Evolutionary conservation across 2,113 vertebrate genomes (phyloP).

Genomic region (Ellobius talpinus): DNA sequence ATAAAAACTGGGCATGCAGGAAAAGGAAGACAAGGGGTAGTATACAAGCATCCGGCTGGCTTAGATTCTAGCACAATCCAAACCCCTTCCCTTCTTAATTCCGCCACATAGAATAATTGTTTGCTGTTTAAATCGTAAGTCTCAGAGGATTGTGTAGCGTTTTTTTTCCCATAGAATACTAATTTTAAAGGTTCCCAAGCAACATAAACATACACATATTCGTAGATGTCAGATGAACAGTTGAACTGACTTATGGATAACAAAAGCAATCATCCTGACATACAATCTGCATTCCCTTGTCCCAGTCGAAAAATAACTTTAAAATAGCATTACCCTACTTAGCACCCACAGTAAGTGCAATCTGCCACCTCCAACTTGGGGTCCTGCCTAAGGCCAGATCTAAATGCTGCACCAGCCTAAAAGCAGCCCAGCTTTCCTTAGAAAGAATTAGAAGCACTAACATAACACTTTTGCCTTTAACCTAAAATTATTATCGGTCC

Average conservation of each 20-base stretch:
- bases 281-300: background rate
- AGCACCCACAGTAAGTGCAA: background rate
- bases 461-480: background rate
- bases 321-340: background rate
- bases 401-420: background rate
- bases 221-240: constrained; percentile 30
- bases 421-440: background rate
- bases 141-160: background rate
- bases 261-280: constrained; percentile 51
- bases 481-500: background rate
- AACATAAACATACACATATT: background rate
- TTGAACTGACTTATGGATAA: constrained; percentile 30
- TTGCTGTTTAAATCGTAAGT: constrained; percentile 44
- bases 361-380: background rate
- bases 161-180: background rate
- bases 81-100: background rate
- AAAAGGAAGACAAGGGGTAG: background rate
- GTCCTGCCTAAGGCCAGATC: background rate
- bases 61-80: constrained; percentile 28
- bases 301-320: background rate
- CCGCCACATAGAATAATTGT: constrained; percentile 4
- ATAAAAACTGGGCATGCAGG: constrained; percentile 19
- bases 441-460: background rate
- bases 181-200: constrained; percentile 12
- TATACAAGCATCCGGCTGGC: background rate